These are phyloP conservation scores for Ips typographus DNA, from an alignment of 1,140 invertebrate species.

Conservation along the genomic window DNA sequence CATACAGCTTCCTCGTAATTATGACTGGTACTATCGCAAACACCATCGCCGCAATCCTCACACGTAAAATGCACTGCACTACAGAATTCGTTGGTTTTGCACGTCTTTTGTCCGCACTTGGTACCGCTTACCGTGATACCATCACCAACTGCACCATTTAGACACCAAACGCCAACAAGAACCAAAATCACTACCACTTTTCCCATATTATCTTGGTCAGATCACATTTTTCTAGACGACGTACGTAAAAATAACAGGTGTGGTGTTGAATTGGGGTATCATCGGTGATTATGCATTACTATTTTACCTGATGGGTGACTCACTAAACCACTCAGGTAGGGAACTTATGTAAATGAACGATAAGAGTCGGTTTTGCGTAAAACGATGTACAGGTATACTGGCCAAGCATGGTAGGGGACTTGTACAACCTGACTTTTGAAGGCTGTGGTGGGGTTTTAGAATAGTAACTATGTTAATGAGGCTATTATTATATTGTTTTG, in stretches of 20 bases:
- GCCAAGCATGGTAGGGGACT: conserved; percentile 10
- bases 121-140: conserved; percentile 34
- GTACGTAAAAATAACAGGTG: neutral
- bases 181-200: conserved; percentile 21
- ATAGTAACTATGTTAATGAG: too few relatives aligned
- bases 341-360: conserved; percentile 2
- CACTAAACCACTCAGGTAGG: conserved; percentile 25
- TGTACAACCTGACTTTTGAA: conserved; percentile 9
- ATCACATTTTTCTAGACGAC: conserved; percentile 23
- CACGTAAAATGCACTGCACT: conserved; percentile 37
- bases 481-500: neutral
- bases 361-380: conserved; percentile 11
- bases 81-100: conserved; percentile 40
- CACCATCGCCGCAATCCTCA: conserved; percentile 39
- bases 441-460: too few relatives aligned
- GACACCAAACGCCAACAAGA: conserved; percentile 15
- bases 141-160: neutral
- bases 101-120: conserved; percentile 42
- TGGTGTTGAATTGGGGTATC: conserved; percentile 13
- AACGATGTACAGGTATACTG: conserved; percentile 5
- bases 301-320: conserved; percentile 44
- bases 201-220: conserved; percentile 26
- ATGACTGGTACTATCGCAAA: conserved; percentile 32
- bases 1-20: conserved; percentile 40
- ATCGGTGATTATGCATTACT: conserved; percentile 29